Conservation (phyloP, 1,140 invertebrate species). For the Conus betulinus region DNA sequence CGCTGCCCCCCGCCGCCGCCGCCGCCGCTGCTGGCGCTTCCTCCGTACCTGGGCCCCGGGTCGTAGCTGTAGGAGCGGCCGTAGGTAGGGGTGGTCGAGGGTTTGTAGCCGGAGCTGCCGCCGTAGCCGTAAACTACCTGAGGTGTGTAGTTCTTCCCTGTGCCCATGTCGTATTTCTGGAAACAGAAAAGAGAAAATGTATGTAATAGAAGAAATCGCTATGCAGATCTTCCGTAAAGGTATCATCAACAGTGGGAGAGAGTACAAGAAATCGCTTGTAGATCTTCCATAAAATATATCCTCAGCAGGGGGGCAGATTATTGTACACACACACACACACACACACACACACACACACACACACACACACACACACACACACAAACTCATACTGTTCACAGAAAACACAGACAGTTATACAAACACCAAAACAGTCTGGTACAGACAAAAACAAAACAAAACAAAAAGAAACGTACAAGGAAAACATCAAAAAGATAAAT, state of each 20-base stretch:
- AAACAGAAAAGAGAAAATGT: conserved; percentile 4
- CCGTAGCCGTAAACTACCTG: conserved; percentile 37
- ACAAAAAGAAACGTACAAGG: no score
- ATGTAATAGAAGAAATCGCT: not conserved
- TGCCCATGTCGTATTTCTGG: conserved; percentile 52
- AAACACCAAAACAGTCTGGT: no score
- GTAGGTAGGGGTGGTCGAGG: conserved; percentile 43
- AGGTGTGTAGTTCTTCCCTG: conserved; percentile 52
- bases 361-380: no score
- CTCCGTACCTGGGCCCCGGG: conserved; percentile 39
- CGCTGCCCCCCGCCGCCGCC: conserved; percentile 23
- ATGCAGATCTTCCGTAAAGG: not conserved
- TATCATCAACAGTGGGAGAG: conserved; percentile 14
- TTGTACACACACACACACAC: not conserved
- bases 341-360: no score
- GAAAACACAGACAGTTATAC: no score
- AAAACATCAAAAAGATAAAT: no score
- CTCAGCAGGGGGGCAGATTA: not conserved
- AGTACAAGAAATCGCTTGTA: not conserved
- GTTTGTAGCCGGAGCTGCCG: conserved; percentile 48
- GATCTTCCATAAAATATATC: not conserved
- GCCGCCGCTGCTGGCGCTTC: not conserved
- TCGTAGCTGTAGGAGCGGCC: conserved; percentile 52
- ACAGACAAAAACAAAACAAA: no score
- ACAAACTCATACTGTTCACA: no score